Evolutionary conservation across 2,888 invertebrate species (phyloP).

Genomic region (Lymantria monacha): DNA sequence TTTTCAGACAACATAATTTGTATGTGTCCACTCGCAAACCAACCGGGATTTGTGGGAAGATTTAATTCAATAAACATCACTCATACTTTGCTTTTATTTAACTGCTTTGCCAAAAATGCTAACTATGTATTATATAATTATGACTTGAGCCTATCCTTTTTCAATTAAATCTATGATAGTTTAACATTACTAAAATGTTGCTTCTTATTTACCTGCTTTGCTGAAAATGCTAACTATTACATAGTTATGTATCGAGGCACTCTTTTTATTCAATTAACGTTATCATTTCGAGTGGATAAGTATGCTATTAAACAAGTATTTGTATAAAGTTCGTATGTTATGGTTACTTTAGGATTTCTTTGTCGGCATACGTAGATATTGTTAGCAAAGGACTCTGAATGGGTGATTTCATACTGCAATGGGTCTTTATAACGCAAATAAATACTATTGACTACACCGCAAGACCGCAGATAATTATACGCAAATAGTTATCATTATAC

Average conservation of each 20-base stretch:
- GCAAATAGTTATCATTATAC: neutral
- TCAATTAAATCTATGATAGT: no score
- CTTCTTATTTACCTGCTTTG: neutral
- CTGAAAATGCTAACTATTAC: neutral
- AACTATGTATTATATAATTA: no score
- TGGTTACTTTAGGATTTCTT: constrained; percentile 37
- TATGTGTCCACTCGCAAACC: no score
- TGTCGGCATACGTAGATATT: constrained; percentile 55
- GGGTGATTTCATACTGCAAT: constrained; percentile 73
- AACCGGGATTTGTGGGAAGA: no score
- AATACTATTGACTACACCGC: constrained; percentile 50
- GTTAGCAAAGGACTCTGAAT: constrained; percentile 40
- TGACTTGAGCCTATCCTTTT: no score
- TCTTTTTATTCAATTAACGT: neutral
- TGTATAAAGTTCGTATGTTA: constrained; percentile 11
- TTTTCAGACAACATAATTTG: no score
- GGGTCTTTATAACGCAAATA: constrained; percentile 50
- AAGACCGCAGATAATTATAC: constrained; percentile 66
- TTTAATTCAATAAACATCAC: no score
- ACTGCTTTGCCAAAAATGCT: no score
- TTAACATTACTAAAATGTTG: neutral
- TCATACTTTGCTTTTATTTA: no score
- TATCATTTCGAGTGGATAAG: constrained; percentile 49
- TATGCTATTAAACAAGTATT: constrained; percentile 42
- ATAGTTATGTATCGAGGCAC: neutral